phyloP scores from a whole-genome alignment of 1,140 invertebrate species.

The Panagrolaimus sp. region DNA sequence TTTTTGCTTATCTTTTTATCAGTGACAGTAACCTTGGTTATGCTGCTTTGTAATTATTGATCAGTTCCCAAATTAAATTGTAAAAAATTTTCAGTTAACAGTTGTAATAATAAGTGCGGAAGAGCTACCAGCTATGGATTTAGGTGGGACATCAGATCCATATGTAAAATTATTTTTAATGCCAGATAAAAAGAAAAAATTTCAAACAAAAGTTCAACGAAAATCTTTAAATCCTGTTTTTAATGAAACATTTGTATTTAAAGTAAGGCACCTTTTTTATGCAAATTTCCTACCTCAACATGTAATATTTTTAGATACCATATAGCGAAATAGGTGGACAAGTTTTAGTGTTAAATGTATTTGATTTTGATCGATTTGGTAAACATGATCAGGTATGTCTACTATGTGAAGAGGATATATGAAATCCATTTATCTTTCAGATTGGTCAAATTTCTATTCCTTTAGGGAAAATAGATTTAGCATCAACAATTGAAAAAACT shows the following conservation, averaged over 20 bases:
- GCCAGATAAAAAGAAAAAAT: conserved; percentile 99
- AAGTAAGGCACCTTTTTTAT: conserved; percentile 65
- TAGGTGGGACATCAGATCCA: conserved; percentile 68
- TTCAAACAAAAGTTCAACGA: conserved; percentile 98
- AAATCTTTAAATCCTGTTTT: conserved; percentile 97
- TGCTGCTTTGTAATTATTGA: too few species aligned
- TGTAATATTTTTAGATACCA: conserved; percentile 67
- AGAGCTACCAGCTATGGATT: conserved; percentile 92
- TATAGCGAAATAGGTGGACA: conserved; percentile 97
- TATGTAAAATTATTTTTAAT: conserved; percentile 81
- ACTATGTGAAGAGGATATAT: too few species aligned
- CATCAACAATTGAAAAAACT: conserved; percentile 98
- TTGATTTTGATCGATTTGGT: conserved; percentile 98
- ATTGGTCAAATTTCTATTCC: conserved; percentile 98
- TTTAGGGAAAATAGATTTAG: conserved; percentile 91
- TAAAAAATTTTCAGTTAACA: conserved; percentile 60
- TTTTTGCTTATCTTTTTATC: too few species aligned
- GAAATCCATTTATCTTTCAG: conserved; percentile 61
- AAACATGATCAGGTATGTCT: conserved; percentile 85
- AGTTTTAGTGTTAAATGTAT: conserved; percentile 95
- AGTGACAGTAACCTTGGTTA: too few species aligned
- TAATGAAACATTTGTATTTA: conserved; percentile 98
- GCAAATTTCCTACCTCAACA: background rate
- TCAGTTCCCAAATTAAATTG: too few species aligned
- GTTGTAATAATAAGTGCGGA: conserved; percentile 97